phyloP scores from a whole-genome alignment of 2,113 vertebrate genomes.

The Dermatemys mawii region DNA sequence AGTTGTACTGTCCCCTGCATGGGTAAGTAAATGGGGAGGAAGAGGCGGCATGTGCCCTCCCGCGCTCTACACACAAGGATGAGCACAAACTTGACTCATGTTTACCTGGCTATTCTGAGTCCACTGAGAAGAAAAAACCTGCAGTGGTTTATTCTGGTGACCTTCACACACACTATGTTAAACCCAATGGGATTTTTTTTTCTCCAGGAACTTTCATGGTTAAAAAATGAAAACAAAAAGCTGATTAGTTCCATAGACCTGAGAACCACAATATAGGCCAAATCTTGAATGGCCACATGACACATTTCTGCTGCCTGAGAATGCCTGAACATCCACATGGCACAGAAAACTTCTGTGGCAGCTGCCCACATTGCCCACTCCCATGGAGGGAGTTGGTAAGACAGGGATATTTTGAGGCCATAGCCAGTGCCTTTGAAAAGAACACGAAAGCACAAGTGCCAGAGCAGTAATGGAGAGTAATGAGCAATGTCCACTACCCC shows the following conservation, averaged over 20 bases:
- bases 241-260: conserved; percentile 25
- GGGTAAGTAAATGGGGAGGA: not conserved
- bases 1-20: not conserved
- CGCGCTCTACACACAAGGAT: not conserved
- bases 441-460: not conserved
- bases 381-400: not conserved
- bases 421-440: conserved; percentile 37
- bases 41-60: not conserved
- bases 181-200: not conserved
- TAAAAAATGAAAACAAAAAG: conserved; percentile 39
- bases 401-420: not conserved
- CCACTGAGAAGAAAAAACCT: not conserved
- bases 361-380: conserved; percentile 17
- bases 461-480: not conserved
- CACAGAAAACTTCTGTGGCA: conserved; percentile 57
- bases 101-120: not conserved
- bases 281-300: conserved; percentile 31
- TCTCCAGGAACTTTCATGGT: not conserved
- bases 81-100: not conserved
- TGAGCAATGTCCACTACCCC: not conserved
- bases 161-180: not conserved
- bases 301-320: not conserved
- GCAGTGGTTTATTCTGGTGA: not conserved
- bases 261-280: conserved; percentile 17
- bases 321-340: conserved; percentile 13